Evolutionary conservation across 1,140 invertebrate species (phyloP), one percentile per base, ranked within the genome.

Genomic region (Zeugodacus cucurbitae): DNA sequence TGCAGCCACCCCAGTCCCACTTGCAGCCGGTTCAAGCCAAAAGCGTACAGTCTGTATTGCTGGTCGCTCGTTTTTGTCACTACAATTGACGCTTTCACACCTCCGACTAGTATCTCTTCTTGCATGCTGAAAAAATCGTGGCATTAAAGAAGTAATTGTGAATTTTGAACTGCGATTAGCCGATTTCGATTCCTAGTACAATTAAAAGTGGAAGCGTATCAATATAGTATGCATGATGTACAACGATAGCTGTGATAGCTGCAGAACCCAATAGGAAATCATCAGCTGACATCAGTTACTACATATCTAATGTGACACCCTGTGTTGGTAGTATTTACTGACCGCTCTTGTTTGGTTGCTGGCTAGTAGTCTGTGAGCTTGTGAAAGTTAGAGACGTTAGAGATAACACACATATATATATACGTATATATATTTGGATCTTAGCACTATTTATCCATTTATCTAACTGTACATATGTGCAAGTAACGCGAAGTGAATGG

Each of bases 11-110:
- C 17, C 70, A n/a, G 7, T n/a, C 17, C 8, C 17, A 32, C 14
- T 32, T 34, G 26, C 6, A 10, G 29, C 32, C 11, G 48, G 4
- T 54, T 67, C n/a, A 3, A 3, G 29, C 62, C n/a, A 67, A 54
- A 2, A 54, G 48, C 11, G 62, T 67, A 14, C 10, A 14, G 11
- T 10, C 10, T 67, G 29, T 11, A 14, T 10, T 32, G 26, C 29
- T 74, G 7, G 6, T 4, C 34, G 32, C 17, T 37, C 32, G 8
- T 44, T 17, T 41, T 20, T 22, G 70, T n/a, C 32, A 74, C 70
- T 74, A 11, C 70, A 74, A 74, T 74, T 74, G 32, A 74, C 70
- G 70, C 70, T 34, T 41, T 74, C 70, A 41, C 70, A 74, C 70
- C 70, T 74, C 22, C 3, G 37, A 41, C 3, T 3, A 20, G 14